Evolutionary conservation across 2,113 vertebrate genomes (phyloP).

Genomic region (Girardinichthys multiradiatus): DNA sequence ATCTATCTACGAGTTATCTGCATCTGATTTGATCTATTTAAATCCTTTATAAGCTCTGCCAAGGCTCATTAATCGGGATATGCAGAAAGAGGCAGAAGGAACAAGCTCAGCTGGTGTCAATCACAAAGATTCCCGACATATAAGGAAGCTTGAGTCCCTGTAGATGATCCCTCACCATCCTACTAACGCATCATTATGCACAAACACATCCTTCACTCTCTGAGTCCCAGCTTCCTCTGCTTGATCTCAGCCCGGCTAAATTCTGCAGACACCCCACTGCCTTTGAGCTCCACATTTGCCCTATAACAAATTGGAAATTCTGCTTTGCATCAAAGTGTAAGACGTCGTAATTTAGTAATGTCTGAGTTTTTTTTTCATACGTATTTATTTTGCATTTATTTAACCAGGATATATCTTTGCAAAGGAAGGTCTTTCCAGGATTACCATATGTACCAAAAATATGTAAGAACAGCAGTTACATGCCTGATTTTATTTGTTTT

Average conservation of each 20-base stretch:
- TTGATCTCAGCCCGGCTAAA: constrained; percentile 42
- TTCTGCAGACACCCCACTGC: constrained; percentile 35
- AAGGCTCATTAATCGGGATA: constrained; percentile 56
- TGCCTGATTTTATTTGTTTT: neutral
- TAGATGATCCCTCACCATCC: constrained; percentile 30
- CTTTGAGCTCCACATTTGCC: constrained; percentile 14
- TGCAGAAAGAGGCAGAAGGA: constrained; percentile 29
- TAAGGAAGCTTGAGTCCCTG: constrained; percentile 35
- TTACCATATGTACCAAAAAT: neutral
- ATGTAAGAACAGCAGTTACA: neutral
- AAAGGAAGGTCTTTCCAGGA: neutral
- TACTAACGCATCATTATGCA: constrained; percentile 44
- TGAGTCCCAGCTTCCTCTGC: constrained; percentile 32
- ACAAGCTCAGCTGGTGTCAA: constrained; percentile 56
- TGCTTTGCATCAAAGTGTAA: constrained; percentile 35
- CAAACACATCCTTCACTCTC: constrained; percentile 39
- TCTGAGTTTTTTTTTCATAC: neutral
- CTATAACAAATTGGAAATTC: constrained; percentile 23
- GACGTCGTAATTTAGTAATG: constrained; percentile 7
- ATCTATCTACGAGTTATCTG: constrained; percentile 43
- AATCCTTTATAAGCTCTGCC: constrained; percentile 48
- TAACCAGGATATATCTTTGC: neutral
- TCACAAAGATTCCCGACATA: constrained; percentile 57
- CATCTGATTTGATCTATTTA: constrained; percentile 57
- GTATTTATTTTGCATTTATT: neutral